Evolutionary conservation across 2,888 invertebrate species (phyloP), one percentile per base, ranked within the genome.

Genomic region (Meiosimyza platycephala): DNA sequence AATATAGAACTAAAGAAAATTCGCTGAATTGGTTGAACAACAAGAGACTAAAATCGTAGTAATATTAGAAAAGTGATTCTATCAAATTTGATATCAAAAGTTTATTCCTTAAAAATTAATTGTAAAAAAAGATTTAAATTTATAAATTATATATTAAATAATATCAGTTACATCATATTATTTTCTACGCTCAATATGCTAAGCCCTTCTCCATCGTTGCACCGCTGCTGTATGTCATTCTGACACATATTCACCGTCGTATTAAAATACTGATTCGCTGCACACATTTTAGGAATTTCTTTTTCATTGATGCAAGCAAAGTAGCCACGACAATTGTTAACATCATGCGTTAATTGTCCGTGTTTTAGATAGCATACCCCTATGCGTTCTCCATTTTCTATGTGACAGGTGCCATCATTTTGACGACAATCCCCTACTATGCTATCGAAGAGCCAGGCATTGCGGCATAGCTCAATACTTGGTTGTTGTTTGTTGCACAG

Each of bases 261-360:
- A 74, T 79, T 80, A 50, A 85, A 86, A 60, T 79, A 82, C 50
- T 84, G 78, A 3, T 78, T 79, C 6, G 73, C 51, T 1, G 65
- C 73, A 62, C 86, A 86, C 40, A 77, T 79, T 5, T 78, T 77
- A 4, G 76, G 62, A 33, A 86, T 83, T 72, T 82, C 82, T 66
- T 86, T 85, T 0, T 85, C 86, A 73, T 85, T 83, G 4, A 85
- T 77, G 65, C 86, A 86, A 1, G 84, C 80, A 71, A 82, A 85
- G 68, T 83, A 86, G 0, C 79, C 78, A 0, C 81, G 81, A 59
- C 86, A 86, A 64, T 83, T 82, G 3, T 79, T 77, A 0, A 70
- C 28, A 74, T 86, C 80, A 2, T 77, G 76, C 0, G 79, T 77
- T 28, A 85, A 60, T 50, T 83, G 83, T 0, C 86, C 86, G 65